Conservation (phyloP, 37 sponge, comb jelly and placozoan genomes). For the Halisarca cf. caerulea region DNA sequence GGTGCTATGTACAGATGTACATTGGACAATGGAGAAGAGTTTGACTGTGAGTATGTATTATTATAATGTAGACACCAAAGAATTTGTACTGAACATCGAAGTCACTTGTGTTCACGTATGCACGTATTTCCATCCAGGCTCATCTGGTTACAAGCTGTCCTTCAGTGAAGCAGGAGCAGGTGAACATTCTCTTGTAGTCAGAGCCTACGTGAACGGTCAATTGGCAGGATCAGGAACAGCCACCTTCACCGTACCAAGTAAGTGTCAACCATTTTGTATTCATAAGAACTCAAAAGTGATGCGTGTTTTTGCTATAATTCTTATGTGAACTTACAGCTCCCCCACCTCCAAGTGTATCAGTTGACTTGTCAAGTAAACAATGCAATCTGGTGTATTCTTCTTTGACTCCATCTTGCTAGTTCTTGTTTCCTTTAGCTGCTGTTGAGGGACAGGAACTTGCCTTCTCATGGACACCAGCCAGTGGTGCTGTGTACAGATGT, state of each 20-base stretch:
- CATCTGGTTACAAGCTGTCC: not conserved
- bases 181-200: not conserved
- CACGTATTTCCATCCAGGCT: not conserved
- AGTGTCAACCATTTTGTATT: no score
- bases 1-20: not conserved
- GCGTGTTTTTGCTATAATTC: no score
- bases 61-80: no score
- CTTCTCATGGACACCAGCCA: not conserved
- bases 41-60: not conserved
- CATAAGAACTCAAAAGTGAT: no score
- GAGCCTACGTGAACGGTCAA: not conserved
- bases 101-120: no score
- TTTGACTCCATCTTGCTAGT: not conserved
- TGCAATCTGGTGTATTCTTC: not conserved
- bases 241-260: not conserved
- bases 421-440: not conserved
- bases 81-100: no score
- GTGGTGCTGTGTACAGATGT: not conserved
- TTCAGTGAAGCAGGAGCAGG: not conserved
- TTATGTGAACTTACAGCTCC: not conserved
- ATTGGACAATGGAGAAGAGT: not conserved
- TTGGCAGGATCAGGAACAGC: not conserved
- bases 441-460: not conserved
- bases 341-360: not conserved
- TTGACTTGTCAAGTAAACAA: not conserved